A percentile compares a stretch with the other conserved stretches of the same genome.
Evolutionary conservation across 2,888 invertebrate genomes (phyloP).

Genomic region (Thereva nobilitata): DNA sequence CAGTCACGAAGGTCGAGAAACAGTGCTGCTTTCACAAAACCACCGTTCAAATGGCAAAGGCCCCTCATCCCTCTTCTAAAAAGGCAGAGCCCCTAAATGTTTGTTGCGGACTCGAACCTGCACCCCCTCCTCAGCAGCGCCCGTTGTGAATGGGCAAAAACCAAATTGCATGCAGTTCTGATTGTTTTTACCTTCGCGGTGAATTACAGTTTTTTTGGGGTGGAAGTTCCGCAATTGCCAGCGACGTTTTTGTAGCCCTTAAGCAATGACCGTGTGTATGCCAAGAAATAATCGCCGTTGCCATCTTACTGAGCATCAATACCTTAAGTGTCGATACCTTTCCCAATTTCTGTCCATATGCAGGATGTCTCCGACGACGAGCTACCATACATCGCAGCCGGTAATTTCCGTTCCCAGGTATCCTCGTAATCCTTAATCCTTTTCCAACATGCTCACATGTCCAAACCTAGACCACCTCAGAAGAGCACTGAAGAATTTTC

Average conservation of each 20-base stretch:
- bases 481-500: slow-evolving; percentile 30
- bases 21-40: background rate
- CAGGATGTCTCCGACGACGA: background rate
- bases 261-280: background rate
- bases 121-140: slow-evolving; percentile 5
- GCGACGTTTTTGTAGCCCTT: slow-evolving; percentile 21
- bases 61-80: too few relatives aligned
- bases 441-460: slow-evolving; percentile 24
- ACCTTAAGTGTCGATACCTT: slow-evolving; percentile 1
- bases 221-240: slow-evolving; percentile 17
- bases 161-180: slow-evolving; percentile 36
- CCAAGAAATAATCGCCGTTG: slow-evolving; percentile 9
- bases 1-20: slow-evolving; percentile 44
- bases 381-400: too few relatives aligned
- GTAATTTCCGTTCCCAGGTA: too few relatives aligned
- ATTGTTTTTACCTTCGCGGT: slow-evolving; percentile 27
- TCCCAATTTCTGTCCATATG: background rate
- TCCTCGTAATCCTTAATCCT: slow-evolving; percentile 12
- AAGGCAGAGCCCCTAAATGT: too few relatives aligned
- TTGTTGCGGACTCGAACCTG: background rate
- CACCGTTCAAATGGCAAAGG: too few relatives aligned
- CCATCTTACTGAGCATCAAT: slow-evolving; percentile 20
- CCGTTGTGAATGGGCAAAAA: slow-evolving; percentile 14
- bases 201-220: slow-evolving; percentile 31
- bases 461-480: background rate